phyloP scores from a whole-genome alignment of 2,797 vertebrate species.

The Clarias laeviceps region DNA sequence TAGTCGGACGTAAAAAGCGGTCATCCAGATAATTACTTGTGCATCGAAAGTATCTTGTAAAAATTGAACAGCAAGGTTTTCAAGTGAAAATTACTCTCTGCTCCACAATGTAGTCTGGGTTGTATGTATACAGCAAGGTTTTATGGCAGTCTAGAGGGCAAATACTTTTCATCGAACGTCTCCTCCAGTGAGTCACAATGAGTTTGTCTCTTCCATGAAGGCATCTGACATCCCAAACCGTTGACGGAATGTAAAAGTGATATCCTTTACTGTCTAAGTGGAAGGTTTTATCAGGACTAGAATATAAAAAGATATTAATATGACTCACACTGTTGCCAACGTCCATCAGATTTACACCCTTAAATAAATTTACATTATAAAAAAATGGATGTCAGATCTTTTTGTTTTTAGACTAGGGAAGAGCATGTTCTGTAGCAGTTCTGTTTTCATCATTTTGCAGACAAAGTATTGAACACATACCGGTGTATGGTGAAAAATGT shows the following conservation, averaged over 20 bases:
- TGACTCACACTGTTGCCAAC: background rate
- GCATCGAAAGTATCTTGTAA: background rate
- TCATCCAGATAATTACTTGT: background rate
- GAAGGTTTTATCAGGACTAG: background rate
- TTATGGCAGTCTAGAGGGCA: background rate
- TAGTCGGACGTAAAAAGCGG: background rate
- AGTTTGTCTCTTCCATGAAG: background rate
- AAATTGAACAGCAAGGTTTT: background rate
- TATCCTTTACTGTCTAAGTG: background rate
- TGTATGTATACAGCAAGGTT: background rate
- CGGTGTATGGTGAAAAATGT: background rate
- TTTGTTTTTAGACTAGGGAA: background rate
- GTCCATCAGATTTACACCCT: background rate
- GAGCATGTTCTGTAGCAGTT: background rate
- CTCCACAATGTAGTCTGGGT: background rate
- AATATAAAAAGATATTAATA: background rate
- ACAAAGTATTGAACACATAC: background rate
- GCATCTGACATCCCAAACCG: background rate
- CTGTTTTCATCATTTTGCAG: background rate
- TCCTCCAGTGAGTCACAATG: background rate
- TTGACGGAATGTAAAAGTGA: background rate
- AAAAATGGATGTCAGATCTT: background rate
- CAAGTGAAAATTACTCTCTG: background rate
- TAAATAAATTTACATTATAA: background rate
- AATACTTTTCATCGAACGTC: background rate